Evolutionary conservation across 2,797 vertebrate species (phyloP).

Genomic region (Petrocephalus sullivani): DNA sequence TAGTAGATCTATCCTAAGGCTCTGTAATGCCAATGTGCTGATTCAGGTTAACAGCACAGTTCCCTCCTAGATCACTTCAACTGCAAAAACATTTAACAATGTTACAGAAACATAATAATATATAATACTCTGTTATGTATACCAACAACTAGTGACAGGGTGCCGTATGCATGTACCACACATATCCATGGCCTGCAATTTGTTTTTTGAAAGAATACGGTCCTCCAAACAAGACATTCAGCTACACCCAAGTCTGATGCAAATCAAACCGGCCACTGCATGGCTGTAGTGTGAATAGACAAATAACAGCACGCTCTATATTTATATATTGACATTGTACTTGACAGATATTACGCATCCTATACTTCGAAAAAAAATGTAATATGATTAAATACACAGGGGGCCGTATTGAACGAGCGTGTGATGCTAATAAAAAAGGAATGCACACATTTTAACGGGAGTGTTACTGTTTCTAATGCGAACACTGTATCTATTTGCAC

Average conservation of each 20-base stretch:
- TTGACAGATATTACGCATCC: not conserved
- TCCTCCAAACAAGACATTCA: not conserved
- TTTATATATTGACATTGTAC: not conserved
- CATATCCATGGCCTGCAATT: not conserved
- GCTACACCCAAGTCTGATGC: not conserved
- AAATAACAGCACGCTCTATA: not conserved
- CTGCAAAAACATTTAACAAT: not conserved
- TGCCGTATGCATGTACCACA: not conserved
- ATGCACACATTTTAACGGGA: not conserved
- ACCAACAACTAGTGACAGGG: not conserved
- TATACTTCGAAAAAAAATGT: not conserved
- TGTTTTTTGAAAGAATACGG: not conserved
- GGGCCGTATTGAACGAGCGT: not conserved
- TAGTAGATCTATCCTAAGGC: not conserved
- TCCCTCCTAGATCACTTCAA: not conserved
- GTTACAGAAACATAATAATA: not conserved
- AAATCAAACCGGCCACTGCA: not conserved
- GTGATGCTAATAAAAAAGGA: not conserved
- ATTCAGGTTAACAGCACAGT: not conserved
- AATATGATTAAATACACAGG: not conserved
- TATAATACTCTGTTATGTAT: not conserved
- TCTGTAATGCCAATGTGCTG: not conserved
- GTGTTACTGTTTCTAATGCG: not conserved
- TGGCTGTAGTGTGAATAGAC: not conserved
- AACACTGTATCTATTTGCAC: slow-evolving; percentile 8